These are phyloP conservation scores for Eupeodes corollae DNA, from an alignment of 1,140 invertebrate species.

Conservation along the genomic window DNA sequence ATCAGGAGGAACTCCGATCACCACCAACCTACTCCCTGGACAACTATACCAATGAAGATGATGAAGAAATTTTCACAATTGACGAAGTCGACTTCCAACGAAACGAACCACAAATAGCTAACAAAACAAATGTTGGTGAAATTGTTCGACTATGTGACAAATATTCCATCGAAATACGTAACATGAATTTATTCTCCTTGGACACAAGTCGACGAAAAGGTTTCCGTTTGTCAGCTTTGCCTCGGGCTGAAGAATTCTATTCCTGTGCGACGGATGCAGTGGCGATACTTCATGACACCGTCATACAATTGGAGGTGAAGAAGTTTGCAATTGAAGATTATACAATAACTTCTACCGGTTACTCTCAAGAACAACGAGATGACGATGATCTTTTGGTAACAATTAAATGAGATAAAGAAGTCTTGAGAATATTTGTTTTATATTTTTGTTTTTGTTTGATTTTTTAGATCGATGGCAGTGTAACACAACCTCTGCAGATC, in stretches of 20 bases:
- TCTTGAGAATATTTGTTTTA: too few relatives aligned
- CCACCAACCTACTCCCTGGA: neutral
- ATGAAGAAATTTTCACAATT: constrained; percentile 4
- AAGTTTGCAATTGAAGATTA: neutral
- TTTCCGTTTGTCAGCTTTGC: constrained; percentile 19
- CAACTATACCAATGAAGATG: neutral
- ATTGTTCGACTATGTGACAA: constrained; percentile 8
- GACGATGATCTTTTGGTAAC: too few relatives aligned
- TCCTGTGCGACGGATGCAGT: constrained; percentile 24
- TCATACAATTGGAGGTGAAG: constrained; percentile 49
- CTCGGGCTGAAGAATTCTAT: constrained; percentile 23
- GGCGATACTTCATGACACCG: constrained; percentile 50
- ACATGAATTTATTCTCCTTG: constrained; percentile 80
- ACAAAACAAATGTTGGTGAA: neutral
- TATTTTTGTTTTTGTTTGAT: constrained; percentile 2
- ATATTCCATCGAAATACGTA: constrained; percentile 49
- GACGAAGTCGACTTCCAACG: constrained; percentile 1
- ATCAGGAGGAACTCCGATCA: constrained; percentile 7
- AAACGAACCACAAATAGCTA: neutral
- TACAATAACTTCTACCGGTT: neutral
- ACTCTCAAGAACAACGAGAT: neutral
- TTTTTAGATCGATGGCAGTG: constrained; percentile 59
- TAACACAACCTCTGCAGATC: constrained; percentile 73
- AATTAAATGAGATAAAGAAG: too few relatives aligned
- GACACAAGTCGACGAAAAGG: constrained; percentile 40